phyloP scores from a whole-genome alignment of 2,888 invertebrate species.

The Brachynemurus nebulosus region DNA sequence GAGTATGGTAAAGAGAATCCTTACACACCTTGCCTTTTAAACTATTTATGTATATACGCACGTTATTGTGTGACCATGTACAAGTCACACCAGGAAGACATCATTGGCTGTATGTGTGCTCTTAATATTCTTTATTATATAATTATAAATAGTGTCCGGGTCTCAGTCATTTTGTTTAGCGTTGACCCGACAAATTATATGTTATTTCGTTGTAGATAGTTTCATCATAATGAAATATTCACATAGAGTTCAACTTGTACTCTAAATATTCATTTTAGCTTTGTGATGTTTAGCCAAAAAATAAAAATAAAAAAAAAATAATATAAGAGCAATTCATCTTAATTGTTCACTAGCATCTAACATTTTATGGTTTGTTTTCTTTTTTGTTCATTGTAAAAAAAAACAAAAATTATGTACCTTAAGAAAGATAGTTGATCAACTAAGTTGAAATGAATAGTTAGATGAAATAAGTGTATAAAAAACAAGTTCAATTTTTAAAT shows the following conservation, averaged over 20 bases:
- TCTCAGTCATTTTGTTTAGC: neutral
- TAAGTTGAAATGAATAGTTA: conserved; percentile 1
- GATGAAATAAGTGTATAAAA: conserved; percentile 1
- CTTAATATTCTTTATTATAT: neutral
- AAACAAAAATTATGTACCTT: no score
- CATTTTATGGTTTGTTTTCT: no score
- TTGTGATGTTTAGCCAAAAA: neutral
- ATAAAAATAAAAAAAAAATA: neutral
- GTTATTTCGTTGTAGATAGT: conserved; percentile 1
- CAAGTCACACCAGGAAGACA: neutral
- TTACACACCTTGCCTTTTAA: neutral
- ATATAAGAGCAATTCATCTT: no score
- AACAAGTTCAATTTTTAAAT: neutral
- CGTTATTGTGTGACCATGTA: neutral
- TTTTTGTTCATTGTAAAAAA: neutral
- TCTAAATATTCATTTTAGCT: conserved; percentile 2
- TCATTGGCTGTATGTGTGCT: conserved; percentile 1
- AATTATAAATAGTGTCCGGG: neutral
- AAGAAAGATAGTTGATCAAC: neutral
- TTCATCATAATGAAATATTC: neutral
- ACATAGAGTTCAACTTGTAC: neutral
- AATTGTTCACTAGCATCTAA: no score
- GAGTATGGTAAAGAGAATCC: neutral
- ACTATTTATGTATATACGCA: neutral
- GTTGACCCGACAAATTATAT: neutral